Conservation (phyloP, 2,888 invertebrate species). For the Caenorhabditis virilis region DNA sequence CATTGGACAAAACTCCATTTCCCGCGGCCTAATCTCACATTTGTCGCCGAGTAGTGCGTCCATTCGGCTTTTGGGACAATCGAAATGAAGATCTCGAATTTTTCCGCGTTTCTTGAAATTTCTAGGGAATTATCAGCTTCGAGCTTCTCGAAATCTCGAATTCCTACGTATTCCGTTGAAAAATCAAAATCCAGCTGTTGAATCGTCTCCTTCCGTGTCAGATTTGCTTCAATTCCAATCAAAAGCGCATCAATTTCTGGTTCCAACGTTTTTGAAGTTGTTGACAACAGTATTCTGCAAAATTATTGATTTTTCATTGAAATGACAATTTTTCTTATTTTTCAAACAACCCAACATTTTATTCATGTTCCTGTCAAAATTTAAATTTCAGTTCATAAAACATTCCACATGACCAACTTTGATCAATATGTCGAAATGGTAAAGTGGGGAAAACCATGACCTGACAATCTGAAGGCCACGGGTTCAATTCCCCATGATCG, state of each 20-base stretch:
- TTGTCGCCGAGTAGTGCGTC: constrained; percentile 48
- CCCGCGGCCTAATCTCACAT: constrained; percentile 29
- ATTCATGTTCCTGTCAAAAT: too few relatives aligned
- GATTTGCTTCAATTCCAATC: constrained; percentile 8
- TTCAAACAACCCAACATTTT: too few relatives aligned
- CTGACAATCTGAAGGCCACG: too few relatives aligned
- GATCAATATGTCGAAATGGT: too few relatives aligned
- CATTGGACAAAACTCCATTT: constrained; percentile 40
- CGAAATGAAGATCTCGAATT: constrained; percentile 22
- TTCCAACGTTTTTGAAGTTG: neutral
- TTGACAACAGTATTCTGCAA: constrained; percentile 5
- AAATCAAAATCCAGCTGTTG: constrained; percentile 19
- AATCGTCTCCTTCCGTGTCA: constrained; percentile 15
- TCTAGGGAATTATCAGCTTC: neutral
- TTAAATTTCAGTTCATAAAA: too few relatives aligned
- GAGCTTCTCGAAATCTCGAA: constrained; percentile 6
- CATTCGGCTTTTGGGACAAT: constrained; percentile 41
- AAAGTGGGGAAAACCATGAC: too few relatives aligned
- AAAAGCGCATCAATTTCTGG: neutral
- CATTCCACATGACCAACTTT: too few relatives aligned
- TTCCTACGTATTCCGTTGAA: constrained; percentile 9
- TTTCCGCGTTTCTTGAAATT: constrained; percentile 1
- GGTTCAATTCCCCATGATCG: too few relatives aligned
- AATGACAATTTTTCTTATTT: too few relatives aligned
- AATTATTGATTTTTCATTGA: too few relatives aligned